Evolutionary conservation across 2,113 vertebrate species (phyloP), one percentile per base, ranked within the genome.

Genomic region (Benitochromis conjunctus): DNA sequence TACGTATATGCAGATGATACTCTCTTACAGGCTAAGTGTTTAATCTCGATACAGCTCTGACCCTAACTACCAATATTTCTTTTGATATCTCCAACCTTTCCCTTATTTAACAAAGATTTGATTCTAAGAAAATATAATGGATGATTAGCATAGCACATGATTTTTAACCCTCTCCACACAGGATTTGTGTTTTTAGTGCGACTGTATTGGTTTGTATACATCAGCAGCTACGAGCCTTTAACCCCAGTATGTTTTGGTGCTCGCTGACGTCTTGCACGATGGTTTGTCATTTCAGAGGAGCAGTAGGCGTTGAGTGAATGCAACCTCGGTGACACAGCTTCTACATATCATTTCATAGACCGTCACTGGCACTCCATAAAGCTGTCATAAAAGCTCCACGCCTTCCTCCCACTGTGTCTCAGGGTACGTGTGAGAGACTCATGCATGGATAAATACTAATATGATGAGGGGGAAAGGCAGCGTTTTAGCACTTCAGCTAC

Each of bases 321-420:
- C 46, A 76, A 53, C 46, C 58, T 85, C 81, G 4, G 56, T 29
- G 78, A 81, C 85, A 81, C 81, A 3, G 74, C 64, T 43, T 74
- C 85, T 43, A 80, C 83, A 76, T 76, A 69, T 83, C 80, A 90
- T 83, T 78, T 86, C 87, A 91, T 79, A 84, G 79, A 86, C 8
- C 53, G 8, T 48, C 60, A 34, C 24, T 26, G 55, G 26, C 12
- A 54, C 81, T 83, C 88, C 84, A 91, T 92, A 90, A 92, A 93
- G 41, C 86, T 88, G 84, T 90, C 84, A 80, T 69, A 76, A 79
- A 79, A 58, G 9, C 64, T 48, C 64, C 91, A 88, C 81, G 57
- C 86, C 79, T 43, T 55, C 76, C 71, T 76, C 4, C 29, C 46
- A 31, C 46, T 31, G 71, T 51, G 26, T 53, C 71, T 51, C 69